A percentile compares a stretch with the other conserved stretches of the same genome.
Evolutionary conservation across 1,140 invertebrate genomes (phyloP).

Genomic region (Drosophila mayri): DNA sequence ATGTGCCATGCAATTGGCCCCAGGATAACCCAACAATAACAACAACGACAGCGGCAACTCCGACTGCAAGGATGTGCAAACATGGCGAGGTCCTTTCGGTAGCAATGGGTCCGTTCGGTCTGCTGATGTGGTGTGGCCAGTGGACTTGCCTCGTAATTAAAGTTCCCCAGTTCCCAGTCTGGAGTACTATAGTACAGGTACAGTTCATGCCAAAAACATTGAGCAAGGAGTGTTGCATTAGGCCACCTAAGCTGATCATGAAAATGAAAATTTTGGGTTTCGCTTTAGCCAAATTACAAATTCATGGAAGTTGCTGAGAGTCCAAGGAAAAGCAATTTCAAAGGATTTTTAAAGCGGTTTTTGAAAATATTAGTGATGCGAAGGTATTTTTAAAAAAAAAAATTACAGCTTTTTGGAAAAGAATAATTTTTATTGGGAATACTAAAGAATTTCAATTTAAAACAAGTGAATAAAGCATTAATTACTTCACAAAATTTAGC

Average conservation of each 20-base stretch:
- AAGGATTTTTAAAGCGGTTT: not conserved
- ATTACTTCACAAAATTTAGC: too few relatives aligned
- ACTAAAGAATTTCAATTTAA: too few relatives aligned
- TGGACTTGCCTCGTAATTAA: constrained; percentile 39
- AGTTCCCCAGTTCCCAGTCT: constrained; percentile 9
- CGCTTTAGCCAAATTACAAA: constrained; percentile 4
- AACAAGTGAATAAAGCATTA: not conserved
- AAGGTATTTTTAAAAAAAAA: not conserved
- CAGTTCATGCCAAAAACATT: constrained; percentile 12
- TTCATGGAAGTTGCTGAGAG: not conserved
- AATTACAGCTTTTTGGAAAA: not conserved
- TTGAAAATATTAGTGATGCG: constrained; percentile 1
- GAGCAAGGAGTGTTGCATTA: not conserved
- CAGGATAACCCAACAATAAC: constrained; percentile 39
- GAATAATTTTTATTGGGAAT: not conserved
- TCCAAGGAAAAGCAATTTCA: constrained; percentile 3
- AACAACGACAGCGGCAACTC: constrained; percentile 19
- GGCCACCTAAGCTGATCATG: constrained; percentile 4
- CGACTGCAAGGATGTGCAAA: constrained; percentile 51
- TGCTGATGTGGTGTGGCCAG: constrained; percentile 7
- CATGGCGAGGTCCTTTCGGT: constrained; percentile 34
- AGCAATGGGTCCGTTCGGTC: constrained; percentile 9
- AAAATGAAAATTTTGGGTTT: constrained; percentile 4
- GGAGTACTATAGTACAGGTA: constrained; percentile 4
- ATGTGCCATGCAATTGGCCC: constrained; percentile 62